These are phyloP conservation scores for Anagyrus pseudococci DNA, from an alignment of 2,888 invertebrate species.

Conservation along the genomic window DNA sequence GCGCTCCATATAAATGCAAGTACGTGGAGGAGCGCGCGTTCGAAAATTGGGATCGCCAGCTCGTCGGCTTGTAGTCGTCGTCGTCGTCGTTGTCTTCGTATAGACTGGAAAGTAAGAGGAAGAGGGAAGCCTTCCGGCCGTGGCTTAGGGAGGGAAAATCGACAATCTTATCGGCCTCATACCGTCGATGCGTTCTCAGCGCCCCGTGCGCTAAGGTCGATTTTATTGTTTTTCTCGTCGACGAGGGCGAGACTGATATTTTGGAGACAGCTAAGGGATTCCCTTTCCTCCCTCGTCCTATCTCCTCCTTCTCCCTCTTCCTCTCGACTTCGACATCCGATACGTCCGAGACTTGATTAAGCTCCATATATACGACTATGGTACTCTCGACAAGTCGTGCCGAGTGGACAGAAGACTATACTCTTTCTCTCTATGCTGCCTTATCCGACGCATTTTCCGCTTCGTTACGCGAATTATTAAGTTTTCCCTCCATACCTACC, in stretches of 20 bases:
- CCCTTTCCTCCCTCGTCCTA: slow-evolving; percentile 2
- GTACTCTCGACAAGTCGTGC: background rate
- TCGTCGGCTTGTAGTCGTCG: background rate
- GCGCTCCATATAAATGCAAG: too few relatives aligned
- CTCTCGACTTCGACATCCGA: background rate
- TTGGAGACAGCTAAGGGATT: slow-evolving; percentile 17
- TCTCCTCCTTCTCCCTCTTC: slow-evolving; percentile 7
- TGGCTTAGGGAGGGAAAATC: slow-evolving; percentile 20
- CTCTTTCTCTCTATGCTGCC: too few relatives aligned
- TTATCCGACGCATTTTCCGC: slow-evolving; percentile 28
- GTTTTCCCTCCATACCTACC: background rate
- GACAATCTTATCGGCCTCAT: slow-evolving; percentile 37
- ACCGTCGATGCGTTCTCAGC: background rate
- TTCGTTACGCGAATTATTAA: slow-evolving; percentile 19
- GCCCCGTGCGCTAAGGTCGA: slow-evolving; percentile 14
- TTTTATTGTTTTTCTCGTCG: slow-evolving; percentile 30
- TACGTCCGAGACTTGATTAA: slow-evolving; percentile 10
- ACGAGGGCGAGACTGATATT: slow-evolving; percentile 11
- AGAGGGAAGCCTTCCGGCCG: slow-evolving; percentile 11
- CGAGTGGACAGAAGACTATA: too few relatives aligned
- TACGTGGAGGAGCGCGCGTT: too few relatives aligned
- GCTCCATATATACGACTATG: background rate
- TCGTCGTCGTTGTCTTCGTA: background rate
- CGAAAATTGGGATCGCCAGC: background rate
- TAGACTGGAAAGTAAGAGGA: too few relatives aligned